Evolutionary conservation across 2,888 invertebrate species (phyloP).

Genomic region (Temnothorax rugatulus): DNA sequence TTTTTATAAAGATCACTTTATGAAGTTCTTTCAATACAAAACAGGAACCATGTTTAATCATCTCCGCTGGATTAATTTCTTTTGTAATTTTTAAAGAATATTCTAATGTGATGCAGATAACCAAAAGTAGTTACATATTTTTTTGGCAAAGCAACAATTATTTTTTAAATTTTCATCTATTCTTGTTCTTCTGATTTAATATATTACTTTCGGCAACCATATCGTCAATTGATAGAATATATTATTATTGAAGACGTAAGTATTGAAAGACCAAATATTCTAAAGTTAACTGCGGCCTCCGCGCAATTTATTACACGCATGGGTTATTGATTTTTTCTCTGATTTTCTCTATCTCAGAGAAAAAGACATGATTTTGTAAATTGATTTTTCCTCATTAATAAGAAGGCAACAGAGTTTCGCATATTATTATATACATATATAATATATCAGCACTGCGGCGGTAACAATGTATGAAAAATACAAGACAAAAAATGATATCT

Average conservation of each 20-base stretch:
- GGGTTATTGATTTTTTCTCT: not conserved
- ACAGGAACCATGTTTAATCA: conserved; percentile 24
- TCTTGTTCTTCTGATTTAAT: not conserved
- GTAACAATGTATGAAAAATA: conserved; percentile 6
- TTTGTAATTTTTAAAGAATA: not conserved
- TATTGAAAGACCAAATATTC: conserved; percentile 16
- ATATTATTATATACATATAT: not conserved
- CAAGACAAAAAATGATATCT: conserved; percentile 15
- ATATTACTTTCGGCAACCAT: not conserved
- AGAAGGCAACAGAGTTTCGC: not conserved
- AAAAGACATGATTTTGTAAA: not conserved
- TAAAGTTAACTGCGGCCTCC: not conserved
- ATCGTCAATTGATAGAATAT: not conserved
- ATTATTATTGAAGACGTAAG: not conserved
- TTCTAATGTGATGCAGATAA: conserved; percentile 7
- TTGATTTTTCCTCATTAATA: not conserved
- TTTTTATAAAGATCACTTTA: conserved; percentile 54
- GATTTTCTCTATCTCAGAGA: not conserved
- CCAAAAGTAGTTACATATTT: not conserved
- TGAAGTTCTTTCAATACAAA: conserved; percentile 1
- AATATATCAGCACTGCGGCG: not conserved
- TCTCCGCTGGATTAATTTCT: not conserved
- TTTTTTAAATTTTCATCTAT: not conserved
- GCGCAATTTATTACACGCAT: not conserved
- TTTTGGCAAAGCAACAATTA: not conserved